These are phyloP conservation scores for Drosophila micromelanica DNA, from an alignment of 1,140 invertebrate genomes.

Conservation along the genomic window DNA sequence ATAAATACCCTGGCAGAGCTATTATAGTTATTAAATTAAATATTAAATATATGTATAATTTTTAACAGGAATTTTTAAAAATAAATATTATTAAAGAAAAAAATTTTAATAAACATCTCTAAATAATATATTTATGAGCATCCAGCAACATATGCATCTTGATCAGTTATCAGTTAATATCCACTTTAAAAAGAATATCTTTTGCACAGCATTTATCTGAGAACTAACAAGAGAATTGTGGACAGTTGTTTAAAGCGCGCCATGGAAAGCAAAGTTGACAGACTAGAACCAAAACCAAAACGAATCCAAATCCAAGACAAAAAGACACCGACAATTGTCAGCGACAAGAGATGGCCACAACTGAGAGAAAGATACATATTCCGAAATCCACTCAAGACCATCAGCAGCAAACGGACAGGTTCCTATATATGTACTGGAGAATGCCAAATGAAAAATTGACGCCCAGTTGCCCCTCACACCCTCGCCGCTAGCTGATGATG, in stretches of 20 bases:
- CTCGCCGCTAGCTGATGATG: conserved; percentile 5
- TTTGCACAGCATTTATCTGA: conserved; percentile 6
- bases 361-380: conserved; percentile 26
- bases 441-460: conserved; percentile 76
- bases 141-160: background rate
- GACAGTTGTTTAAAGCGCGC: conserved; percentile 49
- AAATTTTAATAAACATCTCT: too few relatives aligned
- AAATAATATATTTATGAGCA: background rate
- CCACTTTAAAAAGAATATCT: background rate
- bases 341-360: conserved; percentile 25
- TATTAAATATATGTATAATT: background rate
- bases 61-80: background rate
- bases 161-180: background rate
- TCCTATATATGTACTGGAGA: conserved; percentile 38
- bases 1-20: conserved; percentile 27
- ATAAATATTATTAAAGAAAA: background rate
- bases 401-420: conserved; percentile 3
- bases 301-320: conserved; percentile 52
- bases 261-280: conserved; percentile 43
- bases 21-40: background rate
- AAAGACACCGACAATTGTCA: conserved; percentile 58
- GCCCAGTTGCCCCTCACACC: conserved; percentile 12
- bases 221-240: conserved; percentile 28
- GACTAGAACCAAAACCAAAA: conserved; percentile 30
- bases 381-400: conserved; percentile 40